Percentiles rank a stretch among this genome's conserved stretches.
Evolutionary conservation across 2,113 vertebrate genomes (phyloP).

Genomic region (Corydoras maculifer): DNA sequence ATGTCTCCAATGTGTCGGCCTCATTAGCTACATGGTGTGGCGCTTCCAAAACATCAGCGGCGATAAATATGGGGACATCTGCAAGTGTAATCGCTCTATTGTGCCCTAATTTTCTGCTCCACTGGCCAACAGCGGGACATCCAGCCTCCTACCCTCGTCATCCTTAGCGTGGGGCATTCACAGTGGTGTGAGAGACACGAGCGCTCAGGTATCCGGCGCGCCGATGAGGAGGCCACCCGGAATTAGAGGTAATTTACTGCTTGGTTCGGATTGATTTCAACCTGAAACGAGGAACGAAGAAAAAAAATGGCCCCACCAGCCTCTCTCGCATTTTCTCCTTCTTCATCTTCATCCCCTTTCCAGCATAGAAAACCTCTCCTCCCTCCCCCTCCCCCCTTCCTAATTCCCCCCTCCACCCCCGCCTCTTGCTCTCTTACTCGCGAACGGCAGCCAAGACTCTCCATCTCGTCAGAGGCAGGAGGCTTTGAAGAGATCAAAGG

Average conservation of each 20-base stretch:
- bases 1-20: conserved; percentile 17
- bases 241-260: conserved; percentile 98
- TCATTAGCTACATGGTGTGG: conserved; percentile 55
- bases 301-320: too few species aligned
- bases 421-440: conserved; percentile 68
- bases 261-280: conserved; percentile 97
- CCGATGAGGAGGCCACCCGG: conserved; percentile 86
- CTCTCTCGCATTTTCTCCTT: conserved; percentile 4
- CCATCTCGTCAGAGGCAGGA: conserved; percentile 98
- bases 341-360: conserved; percentile 30
- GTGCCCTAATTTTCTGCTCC: conserved; percentile 96
- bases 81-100: conserved; percentile 95
- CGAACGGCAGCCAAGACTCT: conserved; percentile 95
- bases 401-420: conserved; percentile 29
- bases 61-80: conserved; percentile 89
- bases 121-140: conserved; percentile 84
- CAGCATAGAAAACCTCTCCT: conserved; percentile 59
- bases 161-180: conserved; percentile 52
- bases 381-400: conserved; percentile 19
- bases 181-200: conserved; percentile 77
- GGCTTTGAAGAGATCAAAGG: conserved; percentile 99
- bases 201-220: conserved; percentile 96
- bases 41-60: conserved; percentile 39
- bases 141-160: conserved; percentile 64
- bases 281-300: conserved; percentile 66